Base-by-base conservation (phyloP, 2,113 vertebrate genomes). In the Pteronura brasiliensis region DNA sequence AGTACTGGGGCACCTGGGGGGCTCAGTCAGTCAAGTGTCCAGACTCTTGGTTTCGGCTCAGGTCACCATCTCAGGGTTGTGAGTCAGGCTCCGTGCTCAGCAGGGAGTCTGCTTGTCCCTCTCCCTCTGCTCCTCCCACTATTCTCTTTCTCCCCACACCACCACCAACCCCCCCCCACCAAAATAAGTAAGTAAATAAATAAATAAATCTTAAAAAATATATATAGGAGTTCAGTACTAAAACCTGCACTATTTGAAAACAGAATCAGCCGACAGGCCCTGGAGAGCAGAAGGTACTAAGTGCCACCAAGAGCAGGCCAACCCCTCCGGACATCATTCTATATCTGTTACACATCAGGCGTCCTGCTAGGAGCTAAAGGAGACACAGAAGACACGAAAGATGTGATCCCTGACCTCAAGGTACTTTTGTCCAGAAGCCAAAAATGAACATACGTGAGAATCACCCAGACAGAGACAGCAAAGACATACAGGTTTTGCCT, bases 281-380 rank as follows among this genome's bases (percentile, higher is more conserved):
- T 1, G 8, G 31, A 23, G 29, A 39, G 61, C 6, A 82, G 31
- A 25, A 81, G 20, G 39, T 29, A 6, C 3, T 20, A 29, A 14
- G 5, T 21, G 3, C 29, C 39, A 21, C 31, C 52, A 29, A 14
- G n/a, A 39, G 52, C 31, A 80, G 36, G 49, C 29, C 67, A 36
- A n/a, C n/a, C 4, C 59, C 52, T 39, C 23, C 4, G 57, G 23
- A n/a, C 10, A 6, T 36, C 15, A 42, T 0, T n/a, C 7, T 6
- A 1, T 0, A 18, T 20, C 71, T 18, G 23, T 0, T 39, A 1
- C 27, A 81, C 2, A 2, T 27, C 47, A 71, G 61, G n/a, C 2
- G 31, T 8, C 25, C 74, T 47, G 31, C 49, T 42, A 1, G 29
- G 29, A 52, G 49, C 57, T 1, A 18, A 15, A 20, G 29, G 59